These are phyloP conservation scores for Sceliomorpha sp. DNA, from an alignment of 2,888 invertebrate species.

Conservation along the genomic window DNA sequence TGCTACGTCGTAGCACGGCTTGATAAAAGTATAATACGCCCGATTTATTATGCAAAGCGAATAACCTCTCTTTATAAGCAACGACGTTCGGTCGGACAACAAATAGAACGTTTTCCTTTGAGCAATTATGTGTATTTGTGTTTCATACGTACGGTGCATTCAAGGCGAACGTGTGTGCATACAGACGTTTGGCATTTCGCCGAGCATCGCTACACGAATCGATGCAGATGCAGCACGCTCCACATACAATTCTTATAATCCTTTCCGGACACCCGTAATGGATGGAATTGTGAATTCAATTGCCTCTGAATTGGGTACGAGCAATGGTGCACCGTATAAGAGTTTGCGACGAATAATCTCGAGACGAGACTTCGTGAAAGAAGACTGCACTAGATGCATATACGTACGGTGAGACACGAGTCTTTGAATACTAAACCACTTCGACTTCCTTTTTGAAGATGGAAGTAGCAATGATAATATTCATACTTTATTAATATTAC, in stretches of 20 bases:
- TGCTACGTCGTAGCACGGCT: too few relatives aligned
- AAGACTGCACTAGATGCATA: constrained; percentile 50
- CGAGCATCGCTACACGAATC: constrained; percentile 57
- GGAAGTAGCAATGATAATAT: too few relatives aligned
- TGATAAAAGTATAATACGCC: constrained; percentile 14
- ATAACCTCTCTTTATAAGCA: constrained; percentile 42
- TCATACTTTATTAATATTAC: too few relatives aligned
- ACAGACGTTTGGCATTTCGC: constrained; percentile 55
- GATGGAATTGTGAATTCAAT: constrained; percentile 78
- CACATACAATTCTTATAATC: constrained; percentile 68
- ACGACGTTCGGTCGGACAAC: constrained; percentile 30
- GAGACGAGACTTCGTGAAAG: constrained; percentile 53
- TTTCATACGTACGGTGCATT: constrained; percentile 45
- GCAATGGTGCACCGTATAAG: constrained; percentile 54
- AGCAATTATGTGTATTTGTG: constrained; percentile 50
- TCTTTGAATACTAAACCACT: constrained; percentile 43
- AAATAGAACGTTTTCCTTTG: constrained; percentile 42
- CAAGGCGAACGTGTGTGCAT: constrained; percentile 51
- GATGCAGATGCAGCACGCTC: constrained; percentile 77
- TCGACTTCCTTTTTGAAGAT: constrained; percentile 21
- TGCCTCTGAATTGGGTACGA: constrained; percentile 71
- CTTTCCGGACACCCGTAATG: constrained; percentile 77
- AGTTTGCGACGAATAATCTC: constrained; percentile 57
- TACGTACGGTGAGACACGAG: constrained; percentile 51
- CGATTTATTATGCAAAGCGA: constrained; percentile 40